phyloP scores from a whole-genome alignment of 37 sponge, comb jelly and placozoan genomes.

The Crambe crambe region DNA sequence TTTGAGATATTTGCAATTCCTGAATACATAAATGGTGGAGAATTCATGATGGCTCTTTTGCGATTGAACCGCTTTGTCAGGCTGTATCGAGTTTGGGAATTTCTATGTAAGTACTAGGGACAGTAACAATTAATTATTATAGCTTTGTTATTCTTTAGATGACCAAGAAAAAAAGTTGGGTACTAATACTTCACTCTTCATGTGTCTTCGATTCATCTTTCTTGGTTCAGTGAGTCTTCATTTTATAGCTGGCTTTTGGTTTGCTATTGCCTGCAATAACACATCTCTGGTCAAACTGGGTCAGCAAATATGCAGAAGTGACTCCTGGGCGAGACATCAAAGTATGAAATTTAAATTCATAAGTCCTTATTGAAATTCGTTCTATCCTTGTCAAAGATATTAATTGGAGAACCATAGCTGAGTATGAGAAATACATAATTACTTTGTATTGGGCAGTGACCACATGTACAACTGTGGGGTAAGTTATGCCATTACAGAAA shows the following conservation, averaged over 20 bases:
- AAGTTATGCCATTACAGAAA: neutral
- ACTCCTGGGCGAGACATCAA: slow-evolving; percentile 43
- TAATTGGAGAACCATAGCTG: slow-evolving; percentile 3
- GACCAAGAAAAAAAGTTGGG: slow-evolving; percentile 37
- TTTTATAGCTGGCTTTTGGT: slow-evolving; percentile 56
- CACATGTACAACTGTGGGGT: slow-evolving; percentile 71
- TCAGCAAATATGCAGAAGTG: neutral
- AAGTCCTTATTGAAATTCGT: neutral
- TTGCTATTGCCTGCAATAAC: slow-evolving; percentile 51
- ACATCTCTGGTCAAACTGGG: neutral
- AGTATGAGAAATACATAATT: slow-evolving; percentile 42
- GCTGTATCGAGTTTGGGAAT: slow-evolving; percentile 37
- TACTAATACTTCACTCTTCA: slow-evolving; percentile 42
- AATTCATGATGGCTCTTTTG: slow-evolving; percentile 23
- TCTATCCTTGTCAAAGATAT: too few relatives aligned
- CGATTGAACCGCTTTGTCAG: slow-evolving; percentile 56
- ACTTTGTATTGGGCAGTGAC: slow-evolving; percentile 72
- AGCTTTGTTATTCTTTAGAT: slow-evolving; percentile 3
- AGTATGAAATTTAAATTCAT: slow-evolving; percentile 1
- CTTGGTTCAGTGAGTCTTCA: slow-evolving; percentile 42
- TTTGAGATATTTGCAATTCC: slow-evolving; percentile 54
- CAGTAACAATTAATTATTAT: neutral
- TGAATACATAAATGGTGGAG: neutral
- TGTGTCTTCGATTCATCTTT: slow-evolving; percentile 33
- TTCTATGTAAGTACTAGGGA: slow-evolving; percentile 46